Percentiles rank a stretch among this genome's conserved stretches.
phyloP scores from a whole-genome alignment of 2,888 invertebrate genomes.

The Ligdia adustata region DNA sequence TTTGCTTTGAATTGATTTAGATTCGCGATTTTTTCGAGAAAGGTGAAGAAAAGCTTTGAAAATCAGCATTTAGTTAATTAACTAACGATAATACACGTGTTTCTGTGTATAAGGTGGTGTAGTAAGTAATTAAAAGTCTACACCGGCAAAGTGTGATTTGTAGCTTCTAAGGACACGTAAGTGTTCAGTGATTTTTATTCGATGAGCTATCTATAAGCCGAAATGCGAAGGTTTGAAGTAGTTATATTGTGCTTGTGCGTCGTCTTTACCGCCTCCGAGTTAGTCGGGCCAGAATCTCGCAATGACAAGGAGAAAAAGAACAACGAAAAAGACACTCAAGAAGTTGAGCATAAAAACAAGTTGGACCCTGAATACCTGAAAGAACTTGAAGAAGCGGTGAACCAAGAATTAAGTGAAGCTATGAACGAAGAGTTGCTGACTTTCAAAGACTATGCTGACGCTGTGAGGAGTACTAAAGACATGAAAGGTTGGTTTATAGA shows the following conservation, averaged over 20 bases:
- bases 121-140: background rate
- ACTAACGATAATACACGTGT: constrained; percentile 26
- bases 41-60: constrained; percentile 4
- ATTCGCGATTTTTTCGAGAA: constrained; percentile 7
- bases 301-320: constrained; percentile 54
- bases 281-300: constrained; percentile 62
- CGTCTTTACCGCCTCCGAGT: constrained; percentile 57
- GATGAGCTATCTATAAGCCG: constrained; percentile 41
- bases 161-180: constrained; percentile 66
- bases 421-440: constrained; percentile 61
- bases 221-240: constrained; percentile 59
- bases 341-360: constrained; percentile 42
- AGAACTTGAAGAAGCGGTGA: constrained; percentile 61
- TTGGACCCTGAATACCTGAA: constrained; percentile 57
- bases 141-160: constrained; percentile 3
- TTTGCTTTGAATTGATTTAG: background rate
- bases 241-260: constrained; percentile 58
- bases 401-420: constrained; percentile 62
- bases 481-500: constrained; percentile 45
- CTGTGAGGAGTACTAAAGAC: constrained; percentile 52
- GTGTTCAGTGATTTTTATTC: constrained; percentile 45
- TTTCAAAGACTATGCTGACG: constrained; percentile 66
- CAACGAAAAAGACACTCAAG: constrained; percentile 50
- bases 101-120: constrained; percentile 31
- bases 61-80: background rate